phyloP scores from a whole-genome alignment of 2,888 invertebrate species.

The Hypsopygia costalis region DNA sequence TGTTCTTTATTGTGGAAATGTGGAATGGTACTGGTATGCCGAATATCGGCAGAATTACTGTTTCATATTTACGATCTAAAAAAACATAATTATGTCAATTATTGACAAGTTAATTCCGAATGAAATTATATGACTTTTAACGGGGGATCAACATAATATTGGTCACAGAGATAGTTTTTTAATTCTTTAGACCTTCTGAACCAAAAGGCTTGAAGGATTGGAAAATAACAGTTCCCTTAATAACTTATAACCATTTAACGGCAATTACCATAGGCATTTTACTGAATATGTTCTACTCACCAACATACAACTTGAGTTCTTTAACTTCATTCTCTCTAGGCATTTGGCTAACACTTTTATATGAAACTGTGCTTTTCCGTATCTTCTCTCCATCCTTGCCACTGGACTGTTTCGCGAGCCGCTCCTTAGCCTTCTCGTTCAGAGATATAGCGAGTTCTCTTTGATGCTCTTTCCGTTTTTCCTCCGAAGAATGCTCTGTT shows the following conservation, averaged over 20 bases:
- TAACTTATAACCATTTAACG: no score
- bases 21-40: conserved; percentile 98
- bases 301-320: conserved; percentile 96
- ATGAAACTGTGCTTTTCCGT: conserved; percentile 96
- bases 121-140: no score
- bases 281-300: no score
- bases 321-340: conserved; percentile 96
- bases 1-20: conserved; percentile 99
- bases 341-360: conserved; percentile 95
- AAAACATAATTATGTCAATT: no score
- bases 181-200: no score
- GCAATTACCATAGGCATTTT: no score
- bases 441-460: conserved; percentile 94
- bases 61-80: conserved; percentile 97
- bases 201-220: no score
- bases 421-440: conserved; percentile 95
- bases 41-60: conserved; percentile 98
- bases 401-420: conserved; percentile 92
- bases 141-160: no score
- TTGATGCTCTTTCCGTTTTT: conserved; percentile 98
- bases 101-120: no score
- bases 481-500: conserved; percentile 97
- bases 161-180: no score
- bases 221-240: no score
- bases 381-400: conserved; percentile 94